phyloP scores from a whole-genome alignment of 37 sponge, comb jelly and placozoan genomes.

The Theonella swinhoei region DNA sequence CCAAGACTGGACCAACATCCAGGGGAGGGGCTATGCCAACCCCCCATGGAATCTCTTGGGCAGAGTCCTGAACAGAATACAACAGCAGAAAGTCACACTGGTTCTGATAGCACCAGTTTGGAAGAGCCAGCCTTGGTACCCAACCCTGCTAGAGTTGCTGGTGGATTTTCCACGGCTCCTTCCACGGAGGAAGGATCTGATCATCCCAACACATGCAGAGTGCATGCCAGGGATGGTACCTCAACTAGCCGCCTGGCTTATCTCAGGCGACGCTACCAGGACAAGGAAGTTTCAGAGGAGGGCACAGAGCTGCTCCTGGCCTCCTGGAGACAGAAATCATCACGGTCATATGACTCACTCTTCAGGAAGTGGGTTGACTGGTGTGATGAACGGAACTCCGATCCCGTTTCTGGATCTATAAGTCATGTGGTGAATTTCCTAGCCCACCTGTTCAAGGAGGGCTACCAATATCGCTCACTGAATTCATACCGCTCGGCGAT shows the following conservation, averaged over 20 bases:
- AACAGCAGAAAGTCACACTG: background rate
- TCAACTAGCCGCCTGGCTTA: conserved; percentile 43
- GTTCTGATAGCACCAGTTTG: conserved; percentile 57
- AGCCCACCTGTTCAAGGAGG: conserved; percentile 37
- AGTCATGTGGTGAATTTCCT: conserved; percentile 48
- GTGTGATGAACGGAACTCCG: conserved; percentile 25
- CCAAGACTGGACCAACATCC: conserved; percentile 25
- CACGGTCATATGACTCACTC: conserved; percentile 20
- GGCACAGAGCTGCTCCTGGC: conserved; percentile 32
- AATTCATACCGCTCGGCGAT: conserved; percentile 52
- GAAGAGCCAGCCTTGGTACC: no score
- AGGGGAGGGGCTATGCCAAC: no score
- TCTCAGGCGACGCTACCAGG: conserved; percentile 42
- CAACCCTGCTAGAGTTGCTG: conserved; percentile 22
- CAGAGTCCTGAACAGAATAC: conserved; percentile 16
- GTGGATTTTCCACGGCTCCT: background rate
- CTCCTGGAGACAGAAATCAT: conserved; percentile 51
- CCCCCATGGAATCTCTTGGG: conserved; percentile 34
- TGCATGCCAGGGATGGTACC: conserved; percentile 13
- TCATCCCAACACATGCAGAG: conserved; percentile 14
- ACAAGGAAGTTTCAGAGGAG: conserved; percentile 19
- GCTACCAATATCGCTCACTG: conserved; percentile 51
- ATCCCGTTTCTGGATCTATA: conserved; percentile 58
- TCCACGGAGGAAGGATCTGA: background rate
- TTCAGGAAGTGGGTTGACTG: conserved; percentile 48